Conservation (phyloP, 1,140 invertebrate genomes). For the Platorchestia sp. region DNA sequence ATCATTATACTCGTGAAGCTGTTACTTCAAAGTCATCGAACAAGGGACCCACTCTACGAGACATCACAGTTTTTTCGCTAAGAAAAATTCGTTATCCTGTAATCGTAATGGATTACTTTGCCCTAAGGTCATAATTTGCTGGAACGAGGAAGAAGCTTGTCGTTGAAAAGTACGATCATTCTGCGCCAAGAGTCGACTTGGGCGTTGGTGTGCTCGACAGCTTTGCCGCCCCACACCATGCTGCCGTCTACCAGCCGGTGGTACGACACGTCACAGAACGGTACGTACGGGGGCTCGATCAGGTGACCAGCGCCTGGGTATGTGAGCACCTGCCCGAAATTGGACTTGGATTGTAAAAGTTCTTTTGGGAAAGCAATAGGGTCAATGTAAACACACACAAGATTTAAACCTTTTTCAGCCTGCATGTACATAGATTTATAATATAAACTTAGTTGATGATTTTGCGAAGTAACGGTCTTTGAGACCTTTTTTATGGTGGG, state of each 20-base stretch:
- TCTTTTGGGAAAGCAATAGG: not conserved
- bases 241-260: not conserved
- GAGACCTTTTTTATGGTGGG: no score
- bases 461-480: no score
- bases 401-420: no score
- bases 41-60: not conserved
- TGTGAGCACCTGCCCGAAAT: constrained; percentile 9
- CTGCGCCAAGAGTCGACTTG: constrained; percentile 55
- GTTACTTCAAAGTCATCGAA: not conserved
- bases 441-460: no score
- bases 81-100: no score
- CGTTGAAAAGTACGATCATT: constrained; percentile 44
- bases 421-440: no score
- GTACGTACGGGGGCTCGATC: constrained; percentile 56
- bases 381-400: not conserved
- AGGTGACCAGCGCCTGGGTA: constrained; percentile 55
- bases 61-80: not conserved
- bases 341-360: not conserved
- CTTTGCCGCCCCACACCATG: constrained; percentile 38
- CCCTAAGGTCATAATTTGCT: constrained; percentile 11
- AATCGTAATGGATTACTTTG: not conserved
- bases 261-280: constrained; percentile 43
- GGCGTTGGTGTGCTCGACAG: constrained; percentile 35
- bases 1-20: not conserved
- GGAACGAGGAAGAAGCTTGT: not conserved